phyloP scores from a whole-genome alignment of 2,888 invertebrate genomes.

The Agrotis segetum region DNA sequence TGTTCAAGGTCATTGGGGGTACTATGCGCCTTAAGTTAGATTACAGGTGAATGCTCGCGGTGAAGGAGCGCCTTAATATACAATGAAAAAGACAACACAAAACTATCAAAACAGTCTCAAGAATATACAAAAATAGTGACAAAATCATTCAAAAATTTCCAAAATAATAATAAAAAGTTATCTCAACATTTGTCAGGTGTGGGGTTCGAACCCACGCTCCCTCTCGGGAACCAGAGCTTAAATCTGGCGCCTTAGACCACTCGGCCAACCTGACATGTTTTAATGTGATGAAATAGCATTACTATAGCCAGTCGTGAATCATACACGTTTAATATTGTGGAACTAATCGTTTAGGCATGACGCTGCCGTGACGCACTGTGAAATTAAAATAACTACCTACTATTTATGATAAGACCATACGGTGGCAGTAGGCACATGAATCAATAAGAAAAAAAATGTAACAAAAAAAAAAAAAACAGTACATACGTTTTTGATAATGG shows the following conservation, averaged over 20 bases:
- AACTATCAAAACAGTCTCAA: background rate
- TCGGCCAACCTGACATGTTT: slow-evolving; percentile 94
- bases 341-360: slow-evolving; percentile 18
- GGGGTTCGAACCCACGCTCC: slow-evolving; percentile 97
- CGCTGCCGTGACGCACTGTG: slow-evolving; percentile 4
- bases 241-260: slow-evolving; percentile 96
- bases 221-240: slow-evolving; percentile 95
- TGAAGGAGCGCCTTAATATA: too few species aligned
- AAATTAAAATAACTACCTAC: background rate
- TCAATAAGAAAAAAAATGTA: too few species aligned
- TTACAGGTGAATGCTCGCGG: too few species aligned
- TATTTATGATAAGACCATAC: background rate
- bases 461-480: too few species aligned
- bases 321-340: slow-evolving; percentile 5
- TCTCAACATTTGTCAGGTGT: slow-evolving; percentile 91
- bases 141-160: background rate
- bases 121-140: background rate
- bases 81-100: too few species aligned
- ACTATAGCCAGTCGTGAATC: slow-evolving; percentile 16
- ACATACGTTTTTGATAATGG: too few species aligned
- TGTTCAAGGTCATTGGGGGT: too few species aligned
- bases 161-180: background rate
- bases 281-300: fast-evolving
- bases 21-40: too few species aligned
- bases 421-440: too few species aligned